phyloP scores from a whole-genome alignment of 2,113 vertebrate genomes.

The Peromyscus polionotus region DNA sequence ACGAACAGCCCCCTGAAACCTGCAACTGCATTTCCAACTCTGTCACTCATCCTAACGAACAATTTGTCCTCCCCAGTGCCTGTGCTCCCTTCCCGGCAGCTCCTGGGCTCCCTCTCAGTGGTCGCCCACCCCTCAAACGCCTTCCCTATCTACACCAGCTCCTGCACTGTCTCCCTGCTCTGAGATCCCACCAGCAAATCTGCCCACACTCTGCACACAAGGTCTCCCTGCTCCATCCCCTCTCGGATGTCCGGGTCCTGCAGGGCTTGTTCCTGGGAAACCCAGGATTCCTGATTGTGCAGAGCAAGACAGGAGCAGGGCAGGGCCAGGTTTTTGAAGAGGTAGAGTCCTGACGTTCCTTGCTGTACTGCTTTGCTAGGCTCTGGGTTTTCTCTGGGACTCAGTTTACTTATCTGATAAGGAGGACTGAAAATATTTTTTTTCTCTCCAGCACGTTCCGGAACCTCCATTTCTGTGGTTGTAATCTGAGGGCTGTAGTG shows the following conservation, averaged over 20 bases:
- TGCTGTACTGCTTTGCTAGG: too few species aligned
- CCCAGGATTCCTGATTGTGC: not conserved
- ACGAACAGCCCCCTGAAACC: not conserved
- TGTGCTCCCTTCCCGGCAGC: not conserved
- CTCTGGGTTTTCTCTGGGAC: not conserved
- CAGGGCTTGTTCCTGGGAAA: not conserved
- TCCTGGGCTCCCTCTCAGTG: not conserved
- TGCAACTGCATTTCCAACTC: not conserved
- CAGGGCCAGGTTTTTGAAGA: rapidly evolving
- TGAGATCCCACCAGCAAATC: not conserved
- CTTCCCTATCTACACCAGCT: not conserved
- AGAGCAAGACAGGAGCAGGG: not conserved
- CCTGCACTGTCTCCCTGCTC: not conserved
- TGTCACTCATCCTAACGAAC: not conserved
- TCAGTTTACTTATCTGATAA: not conserved
- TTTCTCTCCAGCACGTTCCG: not conserved
- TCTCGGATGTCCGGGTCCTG: not conserved
- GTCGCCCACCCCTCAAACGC: not conserved
- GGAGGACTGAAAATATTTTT: rapidly evolving
- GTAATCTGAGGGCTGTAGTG: not conserved
- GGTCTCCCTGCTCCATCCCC: not conserved
- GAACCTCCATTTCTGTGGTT: not conserved
- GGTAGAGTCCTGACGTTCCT: not conserved
- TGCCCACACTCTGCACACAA: not conserved
- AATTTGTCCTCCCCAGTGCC: not conserved